Evolutionary conservation across 2,888 invertebrate species (phyloP).

Genomic region (Deilephila porcellus): DNA sequence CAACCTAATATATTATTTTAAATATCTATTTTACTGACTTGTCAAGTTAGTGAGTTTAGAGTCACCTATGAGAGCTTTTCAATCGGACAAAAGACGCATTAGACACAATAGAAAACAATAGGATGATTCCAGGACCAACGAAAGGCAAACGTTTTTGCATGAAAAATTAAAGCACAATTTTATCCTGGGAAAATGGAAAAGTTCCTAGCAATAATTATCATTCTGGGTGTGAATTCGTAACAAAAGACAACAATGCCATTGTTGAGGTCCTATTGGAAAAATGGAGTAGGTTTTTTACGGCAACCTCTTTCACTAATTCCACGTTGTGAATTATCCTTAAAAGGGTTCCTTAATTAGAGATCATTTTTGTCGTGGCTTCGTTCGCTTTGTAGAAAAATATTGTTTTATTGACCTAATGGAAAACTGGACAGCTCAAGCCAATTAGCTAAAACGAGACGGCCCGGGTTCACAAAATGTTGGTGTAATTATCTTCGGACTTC

Average conservation of each 20-base stretch:
- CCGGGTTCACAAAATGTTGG: too few species aligned
- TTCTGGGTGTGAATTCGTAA: background rate
- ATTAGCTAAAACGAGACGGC: too few species aligned
- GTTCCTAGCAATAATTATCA: slow-evolving; percentile 8
- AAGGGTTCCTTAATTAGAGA: background rate
- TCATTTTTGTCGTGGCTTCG: background rate
- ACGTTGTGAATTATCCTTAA: background rate
- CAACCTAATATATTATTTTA: too few species aligned
- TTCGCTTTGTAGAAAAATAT: too few species aligned
- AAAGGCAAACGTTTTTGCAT: background rate
- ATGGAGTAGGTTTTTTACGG: slow-evolving; percentile 8
- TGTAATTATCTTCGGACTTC: too few species aligned
- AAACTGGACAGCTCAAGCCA: too few species aligned
- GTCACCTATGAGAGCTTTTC: too few species aligned
- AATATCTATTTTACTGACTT: too few species aligned
- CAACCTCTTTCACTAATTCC: background rate
- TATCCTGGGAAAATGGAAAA: slow-evolving; percentile 15
- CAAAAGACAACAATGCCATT: slow-evolving; percentile 14
- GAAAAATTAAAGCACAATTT: background rate
- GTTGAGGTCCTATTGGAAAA: slow-evolving; percentile 13
- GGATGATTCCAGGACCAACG: background rate
- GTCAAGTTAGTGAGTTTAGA: too few species aligned
- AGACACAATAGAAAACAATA: too few species aligned
- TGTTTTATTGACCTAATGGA: too few species aligned
- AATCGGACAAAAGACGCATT: too few species aligned